Percentiles rank a stretch among this genome's conserved stretches.
Evolutionary conservation across 2,113 vertebrate genomes (phyloP).

Genomic region (Anolis carolinensis): DNA sequence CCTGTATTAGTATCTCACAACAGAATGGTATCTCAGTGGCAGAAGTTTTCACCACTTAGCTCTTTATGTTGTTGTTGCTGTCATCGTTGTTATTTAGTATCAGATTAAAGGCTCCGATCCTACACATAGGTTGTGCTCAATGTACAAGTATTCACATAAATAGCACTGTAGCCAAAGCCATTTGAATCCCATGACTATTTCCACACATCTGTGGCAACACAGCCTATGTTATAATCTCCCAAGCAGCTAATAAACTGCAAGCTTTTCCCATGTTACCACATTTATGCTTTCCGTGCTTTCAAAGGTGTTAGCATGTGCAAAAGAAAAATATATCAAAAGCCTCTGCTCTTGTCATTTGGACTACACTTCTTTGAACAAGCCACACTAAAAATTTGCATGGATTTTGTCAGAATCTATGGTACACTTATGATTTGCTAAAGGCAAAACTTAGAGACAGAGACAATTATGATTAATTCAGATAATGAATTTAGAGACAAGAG

Average conservation of each 20-base stretch:
- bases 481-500: slow-evolving; percentile 59
- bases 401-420: slow-evolving; percentile 64
- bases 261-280: background rate
- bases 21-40: too few relatives aligned
- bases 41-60: background rate
- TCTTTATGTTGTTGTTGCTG: too few relatives aligned
- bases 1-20: too few relatives aligned
- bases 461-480: slow-evolving; percentile 70
- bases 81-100: background rate
- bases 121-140: background rate
- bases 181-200: background rate
- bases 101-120: background rate
- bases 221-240: background rate
- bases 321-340: slow-evolving; percentile 35
- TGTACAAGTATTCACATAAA: background rate
- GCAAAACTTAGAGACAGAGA: slow-evolving; percentile 76
- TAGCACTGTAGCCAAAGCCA: slow-evolving; percentile 15
- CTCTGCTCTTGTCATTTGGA: too few relatives aligned
- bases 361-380: too few relatives aligned
- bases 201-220: slow-evolving; percentile 4
- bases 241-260: slow-evolving; percentile 2
- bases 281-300: slow-evolving; percentile 33
- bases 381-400: slow-evolving; percentile 2
- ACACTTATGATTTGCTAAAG: slow-evolving; percentile 63
- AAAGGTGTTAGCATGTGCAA: slow-evolving; percentile 26